phyloP scores from a whole-genome alignment of 2,113 vertebrate species.

The Gymnogyps californianus region DNA sequence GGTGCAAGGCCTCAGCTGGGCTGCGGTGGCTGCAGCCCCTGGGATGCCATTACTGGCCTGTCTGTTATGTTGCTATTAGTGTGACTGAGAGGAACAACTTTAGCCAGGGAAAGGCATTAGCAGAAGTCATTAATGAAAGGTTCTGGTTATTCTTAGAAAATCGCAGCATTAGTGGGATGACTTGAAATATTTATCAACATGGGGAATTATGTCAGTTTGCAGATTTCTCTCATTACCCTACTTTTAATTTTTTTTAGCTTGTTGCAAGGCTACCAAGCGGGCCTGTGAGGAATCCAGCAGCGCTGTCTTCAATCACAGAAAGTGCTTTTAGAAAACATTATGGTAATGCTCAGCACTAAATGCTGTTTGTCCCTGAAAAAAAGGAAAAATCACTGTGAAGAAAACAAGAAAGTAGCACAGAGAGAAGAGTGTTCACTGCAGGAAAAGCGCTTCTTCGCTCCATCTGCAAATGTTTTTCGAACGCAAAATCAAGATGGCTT shows the following conservation, averaged over 20 bases:
- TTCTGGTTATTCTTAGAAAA: conserved; percentile 61
- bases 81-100: background rate
- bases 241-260: background rate
- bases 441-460: background rate
- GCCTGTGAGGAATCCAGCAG: conserved; percentile 8
- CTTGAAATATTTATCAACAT: conserved; percentile 53
- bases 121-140: conserved; percentile 35
- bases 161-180: conserved; percentile 36
- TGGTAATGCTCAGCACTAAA: conserved; percentile 1
- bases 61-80: background rate
- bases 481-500: background rate
- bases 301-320: background rate
- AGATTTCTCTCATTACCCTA: conserved; percentile 17
- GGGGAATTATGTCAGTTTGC: conserved; percentile 19
- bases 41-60: background rate
- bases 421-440: background rate
- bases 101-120: conserved; percentile 40
- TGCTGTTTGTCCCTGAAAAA: background rate
- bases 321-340: conserved; percentile 51
- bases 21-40: background rate
- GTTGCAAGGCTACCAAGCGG: background rate
- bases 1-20: fast-evolving
- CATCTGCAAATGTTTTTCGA: background rate
- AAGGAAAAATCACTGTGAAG: background rate
- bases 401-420: background rate